phyloP scores from a whole-genome alignment of 53 echinoderm and acorn worm species.

The Arbacia lixula region DNA sequence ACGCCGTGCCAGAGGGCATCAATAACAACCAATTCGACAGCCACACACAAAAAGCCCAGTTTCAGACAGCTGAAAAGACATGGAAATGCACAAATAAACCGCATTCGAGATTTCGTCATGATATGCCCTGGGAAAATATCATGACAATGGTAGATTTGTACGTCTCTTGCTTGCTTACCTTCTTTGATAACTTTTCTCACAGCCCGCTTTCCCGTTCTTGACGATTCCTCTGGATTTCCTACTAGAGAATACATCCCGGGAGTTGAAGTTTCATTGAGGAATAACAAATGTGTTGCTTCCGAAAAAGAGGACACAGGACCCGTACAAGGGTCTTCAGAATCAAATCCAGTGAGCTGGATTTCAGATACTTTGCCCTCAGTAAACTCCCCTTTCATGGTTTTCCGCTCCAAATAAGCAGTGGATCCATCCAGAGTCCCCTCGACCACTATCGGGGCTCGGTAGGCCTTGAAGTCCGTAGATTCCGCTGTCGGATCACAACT shows the following conservation, averaged over 20 bases:
- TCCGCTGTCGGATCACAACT: constrained; percentile 49
- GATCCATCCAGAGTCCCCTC: constrained; percentile 49
- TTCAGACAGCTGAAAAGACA: constrained; percentile 54
- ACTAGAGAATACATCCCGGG: constrained; percentile 32
- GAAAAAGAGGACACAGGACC: constrained; percentile 25
- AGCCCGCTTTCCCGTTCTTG: constrained; percentile 29
- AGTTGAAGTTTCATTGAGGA: constrained; percentile 20
- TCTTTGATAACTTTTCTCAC: constrained; percentile 46
- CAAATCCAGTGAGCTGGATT: constrained; percentile 43
- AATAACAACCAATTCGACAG: constrained; percentile 23
- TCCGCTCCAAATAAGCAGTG: constrained; percentile 7
- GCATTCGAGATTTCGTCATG: constrained; percentile 12
- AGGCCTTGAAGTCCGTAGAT: constrained; percentile 63
- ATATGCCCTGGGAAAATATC: not conserved
- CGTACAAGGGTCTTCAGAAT: constrained; percentile 39
- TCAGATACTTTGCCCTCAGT: constrained; percentile 16
- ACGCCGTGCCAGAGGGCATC: constrained; percentile 30
- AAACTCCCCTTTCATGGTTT: constrained; percentile 43
- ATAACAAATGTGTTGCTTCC: constrained; percentile 30
- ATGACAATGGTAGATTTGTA: not conserved
- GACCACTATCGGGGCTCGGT: constrained; percentile 66
- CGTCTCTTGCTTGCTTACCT: constrained; percentile 37
- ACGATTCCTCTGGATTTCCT: constrained; percentile 36
- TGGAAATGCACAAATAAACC: constrained; percentile 3
- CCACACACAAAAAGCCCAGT: constrained; percentile 7